A percentile compares a stretch with the other conserved stretches of the same genome.
phyloP scores from a whole-genome alignment of 2,888 invertebrate genomes.

The Drosophila hamatofila region DNA sequence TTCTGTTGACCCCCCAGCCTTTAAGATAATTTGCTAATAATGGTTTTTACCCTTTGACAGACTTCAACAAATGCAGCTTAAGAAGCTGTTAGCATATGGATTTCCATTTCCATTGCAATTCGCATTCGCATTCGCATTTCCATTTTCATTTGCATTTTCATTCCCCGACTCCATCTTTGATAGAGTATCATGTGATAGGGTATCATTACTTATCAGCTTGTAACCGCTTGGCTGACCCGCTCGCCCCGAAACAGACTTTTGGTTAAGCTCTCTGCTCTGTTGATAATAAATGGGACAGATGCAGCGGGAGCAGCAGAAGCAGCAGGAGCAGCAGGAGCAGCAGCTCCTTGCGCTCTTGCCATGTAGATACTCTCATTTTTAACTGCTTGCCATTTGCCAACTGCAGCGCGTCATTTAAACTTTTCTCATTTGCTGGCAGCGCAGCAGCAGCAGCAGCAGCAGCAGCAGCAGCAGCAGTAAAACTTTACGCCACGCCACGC shows the following conservation, averaged over 20 bases:
- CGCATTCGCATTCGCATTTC: background rate
- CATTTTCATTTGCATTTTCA: background rate
- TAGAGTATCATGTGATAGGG: conserved; percentile 11
- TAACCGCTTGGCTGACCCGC: conserved; percentile 13
- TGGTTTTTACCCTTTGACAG: background rate
- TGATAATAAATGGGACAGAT: conserved; percentile 72
- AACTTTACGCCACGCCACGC: conserved; percentile 61
- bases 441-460: conserved; percentile 39
- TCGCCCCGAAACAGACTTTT: conserved; percentile 32
- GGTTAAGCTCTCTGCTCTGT: conserved; percentile 28
- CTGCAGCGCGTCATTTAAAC: conserved; percentile 81
- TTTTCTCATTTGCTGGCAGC: conserved; percentile 76
- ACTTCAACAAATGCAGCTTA: background rate
- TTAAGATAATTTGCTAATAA: background rate
- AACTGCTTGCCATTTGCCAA: conserved; percentile 80
- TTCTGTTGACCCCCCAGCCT: background rate
- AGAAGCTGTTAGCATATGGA: conserved; percentile 8
- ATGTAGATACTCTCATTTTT: conserved; percentile 73
- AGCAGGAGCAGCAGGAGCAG: background rate
- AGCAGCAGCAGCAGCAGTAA: conserved; percentile 31
- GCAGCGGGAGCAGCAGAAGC: background rate
- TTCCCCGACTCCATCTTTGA: background rate
- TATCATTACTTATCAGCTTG: conserved; percentile 30
- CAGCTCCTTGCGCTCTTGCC: conserved; percentile 35
- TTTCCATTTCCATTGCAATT: background rate